phyloP scores from a whole-genome alignment of 2,888 invertebrate genomes.

The Danaus chrysippus region DNA sequence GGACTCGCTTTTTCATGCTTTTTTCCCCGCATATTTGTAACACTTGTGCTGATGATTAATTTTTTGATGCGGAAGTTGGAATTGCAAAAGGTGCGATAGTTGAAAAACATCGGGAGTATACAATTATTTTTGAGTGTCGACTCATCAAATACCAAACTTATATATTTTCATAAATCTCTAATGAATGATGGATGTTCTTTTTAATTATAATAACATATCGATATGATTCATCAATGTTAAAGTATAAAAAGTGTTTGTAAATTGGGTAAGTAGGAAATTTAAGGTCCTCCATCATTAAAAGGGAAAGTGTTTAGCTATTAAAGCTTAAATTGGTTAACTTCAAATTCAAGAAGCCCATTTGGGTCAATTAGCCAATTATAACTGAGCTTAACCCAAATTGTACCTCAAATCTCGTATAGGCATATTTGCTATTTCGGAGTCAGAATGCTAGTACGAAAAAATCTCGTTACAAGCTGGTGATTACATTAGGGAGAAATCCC shows the following conservation, averaged over 20 bases:
- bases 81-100: neutral
- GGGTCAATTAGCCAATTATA: conserved; percentile 20
- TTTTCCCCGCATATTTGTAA: conserved; percentile 22
- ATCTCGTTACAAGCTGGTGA: conserved; percentile 61
- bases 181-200: neutral
- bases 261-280: conserved; percentile 37
- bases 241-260: too few relatives aligned
- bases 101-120: neutral
- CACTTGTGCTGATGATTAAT: conserved; percentile 19
- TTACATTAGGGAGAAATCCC: conserved; percentile 61
- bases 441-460: conserved; percentile 45
- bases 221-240: too few relatives aligned
- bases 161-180: neutral
- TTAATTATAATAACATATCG: neutral
- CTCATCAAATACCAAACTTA: neutral
- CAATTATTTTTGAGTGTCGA: neutral
- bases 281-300: conserved; percentile 33
- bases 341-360: conserved; percentile 16
- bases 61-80: conserved; percentile 11
- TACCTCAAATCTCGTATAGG: neutral
- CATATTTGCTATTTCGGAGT: conserved; percentile 13
- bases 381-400: conserved; percentile 6
- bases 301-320: conserved; percentile 12
- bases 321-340: conserved; percentile 9
- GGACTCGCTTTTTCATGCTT: conserved; percentile 35